Percentiles rank a stretch among this genome's conserved stretches.
Evolutionary conservation across 2,113 vertebrate genomes (phyloP).

Genomic region (Oxyruncus cristatus): DNA sequence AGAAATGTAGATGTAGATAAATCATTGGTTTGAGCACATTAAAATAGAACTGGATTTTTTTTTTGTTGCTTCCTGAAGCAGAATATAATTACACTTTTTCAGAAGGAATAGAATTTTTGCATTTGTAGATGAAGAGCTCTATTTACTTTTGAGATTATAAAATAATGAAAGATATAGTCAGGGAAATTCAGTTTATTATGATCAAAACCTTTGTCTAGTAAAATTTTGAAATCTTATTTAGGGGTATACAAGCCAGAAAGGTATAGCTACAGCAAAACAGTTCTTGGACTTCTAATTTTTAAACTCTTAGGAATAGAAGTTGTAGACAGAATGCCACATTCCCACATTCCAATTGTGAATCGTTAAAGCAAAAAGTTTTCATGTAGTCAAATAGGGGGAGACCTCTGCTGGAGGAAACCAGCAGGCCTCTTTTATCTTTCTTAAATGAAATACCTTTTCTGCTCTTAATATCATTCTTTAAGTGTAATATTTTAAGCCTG

Average conservation of each 20-base stretch:
- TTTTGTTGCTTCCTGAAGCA: background rate
- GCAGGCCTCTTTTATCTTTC: background rate
- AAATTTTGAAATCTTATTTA: background rate
- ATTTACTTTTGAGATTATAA: background rate
- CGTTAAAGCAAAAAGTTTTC: background rate
- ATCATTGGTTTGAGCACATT: background rate
- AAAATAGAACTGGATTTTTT: background rate
- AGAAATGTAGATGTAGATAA: background rate
- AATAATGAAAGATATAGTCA: background rate
- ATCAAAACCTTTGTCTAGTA: background rate
- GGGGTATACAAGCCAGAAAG: background rate
- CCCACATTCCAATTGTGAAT: background rate
- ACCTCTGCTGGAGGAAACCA: background rate
- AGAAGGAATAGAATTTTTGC: background rate
- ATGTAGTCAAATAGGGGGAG: background rate
- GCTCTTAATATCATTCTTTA: background rate
- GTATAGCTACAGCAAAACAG: background rate
- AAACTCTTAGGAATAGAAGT: background rate
- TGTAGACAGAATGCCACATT: background rate
- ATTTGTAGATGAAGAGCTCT: background rate
- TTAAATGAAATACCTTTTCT: background rate
- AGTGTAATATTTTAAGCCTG: background rate
- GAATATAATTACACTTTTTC: background rate
- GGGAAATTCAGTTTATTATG: background rate
- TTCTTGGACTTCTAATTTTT: background rate